Conservation (phyloP, 2,113 vertebrate genomes). For the Brevimyrus niger region DNA sequence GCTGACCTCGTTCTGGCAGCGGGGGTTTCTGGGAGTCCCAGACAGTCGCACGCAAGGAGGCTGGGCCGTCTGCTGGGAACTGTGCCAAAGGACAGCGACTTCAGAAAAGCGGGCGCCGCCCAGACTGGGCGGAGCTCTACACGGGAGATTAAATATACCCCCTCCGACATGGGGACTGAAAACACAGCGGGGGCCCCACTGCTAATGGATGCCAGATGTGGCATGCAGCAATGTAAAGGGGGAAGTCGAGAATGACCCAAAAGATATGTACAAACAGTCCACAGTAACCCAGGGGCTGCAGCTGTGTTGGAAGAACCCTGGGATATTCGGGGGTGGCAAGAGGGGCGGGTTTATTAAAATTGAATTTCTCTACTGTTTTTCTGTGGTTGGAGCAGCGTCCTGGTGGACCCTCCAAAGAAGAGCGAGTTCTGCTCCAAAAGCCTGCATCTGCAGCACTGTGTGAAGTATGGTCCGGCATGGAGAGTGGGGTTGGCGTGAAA, state of each 20-base stretch:
- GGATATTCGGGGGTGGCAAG: background rate
- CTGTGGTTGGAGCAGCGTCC: background rate
- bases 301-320: background rate
- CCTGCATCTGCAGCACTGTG: background rate
- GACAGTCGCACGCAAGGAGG: background rate
- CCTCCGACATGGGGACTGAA: background rate
- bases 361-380: background rate
- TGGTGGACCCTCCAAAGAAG: background rate
- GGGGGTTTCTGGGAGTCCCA: background rate
- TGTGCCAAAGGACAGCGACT: background rate
- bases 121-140: background rate
- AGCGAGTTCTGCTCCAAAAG: background rate
- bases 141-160: background rate
- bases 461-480: background rate
- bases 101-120: background rate
- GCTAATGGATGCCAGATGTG: conserved; percentile 3
- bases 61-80: background rate
- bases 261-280: background rate
- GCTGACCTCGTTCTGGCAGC: background rate
- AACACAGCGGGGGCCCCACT: background rate
- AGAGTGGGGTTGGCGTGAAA: background rate
- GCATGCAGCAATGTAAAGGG: background rate
- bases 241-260: conserved; percentile 1
- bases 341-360: background rate
- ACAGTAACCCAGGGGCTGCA: background rate